Percentiles rank a stretch among this genome's conserved stretches.
These are phyloP conservation scores for Entosphenus tridentatus DNA, from an alignment of 2,113 vertebrate species.

Conservation along the genomic window DNA sequence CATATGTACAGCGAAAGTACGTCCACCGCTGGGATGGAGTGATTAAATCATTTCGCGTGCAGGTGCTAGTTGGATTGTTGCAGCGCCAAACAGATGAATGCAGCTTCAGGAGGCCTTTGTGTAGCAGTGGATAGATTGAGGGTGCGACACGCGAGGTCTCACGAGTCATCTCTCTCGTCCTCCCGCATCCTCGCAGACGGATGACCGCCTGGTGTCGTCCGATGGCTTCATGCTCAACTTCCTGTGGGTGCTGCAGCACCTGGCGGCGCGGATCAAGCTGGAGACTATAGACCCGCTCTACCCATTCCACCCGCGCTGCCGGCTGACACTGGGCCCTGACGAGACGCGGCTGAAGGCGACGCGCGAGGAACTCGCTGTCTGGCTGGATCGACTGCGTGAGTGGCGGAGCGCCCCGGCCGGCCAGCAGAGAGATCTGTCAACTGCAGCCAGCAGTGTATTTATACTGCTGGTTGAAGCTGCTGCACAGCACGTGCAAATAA, in stretches of 20 bases:
- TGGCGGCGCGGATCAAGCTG: conserved; percentile 89
- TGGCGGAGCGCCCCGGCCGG: conserved; percentile 8
- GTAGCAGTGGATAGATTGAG: too few species aligned
- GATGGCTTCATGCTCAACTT: conserved; percentile 98
- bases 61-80: neutral
- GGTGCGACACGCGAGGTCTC: too few species aligned
- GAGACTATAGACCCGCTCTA: conserved; percentile 93
- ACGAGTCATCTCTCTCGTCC: too few species aligned
- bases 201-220: conserved; percentile 79
- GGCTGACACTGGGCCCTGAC: conserved; percentile 47
- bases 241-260: conserved; percentile 85
- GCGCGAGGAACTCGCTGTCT: conserved; percentile 65
- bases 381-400: conserved; percentile 66
- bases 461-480: too few species aligned
- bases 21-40: too few species aligned
- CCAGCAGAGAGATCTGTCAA: too few species aligned
- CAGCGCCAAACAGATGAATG: neutral
- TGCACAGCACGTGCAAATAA: too few species aligned
- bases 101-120: too few species aligned
- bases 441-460: too few species aligned
- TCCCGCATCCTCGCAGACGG: conserved; percentile 33
- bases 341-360: conserved; percentile 80
- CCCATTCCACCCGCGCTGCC: conserved; percentile 75
- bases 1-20: too few species aligned
- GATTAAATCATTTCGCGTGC: neutral